phyloP scores from a whole-genome alignment of 2,888 invertebrate genomes.

The Lysandra coridon region DNA sequence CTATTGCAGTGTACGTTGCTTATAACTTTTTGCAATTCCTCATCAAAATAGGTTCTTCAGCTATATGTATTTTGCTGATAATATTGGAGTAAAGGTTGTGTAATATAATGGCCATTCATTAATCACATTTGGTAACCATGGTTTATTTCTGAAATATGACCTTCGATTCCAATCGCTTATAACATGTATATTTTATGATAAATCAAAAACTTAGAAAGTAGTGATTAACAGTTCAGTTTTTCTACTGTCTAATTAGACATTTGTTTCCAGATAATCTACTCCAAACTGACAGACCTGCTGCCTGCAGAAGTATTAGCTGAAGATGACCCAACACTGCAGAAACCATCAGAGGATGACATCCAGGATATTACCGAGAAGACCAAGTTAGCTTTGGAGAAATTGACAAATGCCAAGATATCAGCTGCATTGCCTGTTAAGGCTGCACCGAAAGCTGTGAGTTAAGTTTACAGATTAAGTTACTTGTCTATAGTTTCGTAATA shows the following conservation, averaged over 20 bases:
- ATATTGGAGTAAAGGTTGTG: too few species aligned
- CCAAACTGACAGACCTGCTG: conserved; percentile 94
- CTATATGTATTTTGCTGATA: too few species aligned
- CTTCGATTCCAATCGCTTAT: neutral
- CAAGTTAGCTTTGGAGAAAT: conserved; percentile 90
- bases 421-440: conserved; percentile 98
- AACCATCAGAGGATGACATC: conserved; percentile 92
- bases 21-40: too few species aligned
- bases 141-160: too few species aligned
- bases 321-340: conserved; percentile 94
- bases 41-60: too few species aligned
- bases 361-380: conserved; percentile 95
- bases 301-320: conserved; percentile 95
- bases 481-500: too few species aligned
- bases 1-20: too few species aligned
- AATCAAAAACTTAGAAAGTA: too few species aligned
- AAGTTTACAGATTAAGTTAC: conserved; percentile 31
- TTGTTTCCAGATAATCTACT: conserved; percentile 89
- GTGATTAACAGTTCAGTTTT: neutral
- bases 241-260: neutral
- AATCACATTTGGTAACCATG: too few species aligned
- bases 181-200: too few species aligned
- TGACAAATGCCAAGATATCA: conserved; percentile 93
- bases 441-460: conserved; percentile 90
- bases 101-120: too few species aligned